Base-by-base conservation (phyloP, 2,888 invertebrate genomes). In the Malachius bipustulatus region DNA sequence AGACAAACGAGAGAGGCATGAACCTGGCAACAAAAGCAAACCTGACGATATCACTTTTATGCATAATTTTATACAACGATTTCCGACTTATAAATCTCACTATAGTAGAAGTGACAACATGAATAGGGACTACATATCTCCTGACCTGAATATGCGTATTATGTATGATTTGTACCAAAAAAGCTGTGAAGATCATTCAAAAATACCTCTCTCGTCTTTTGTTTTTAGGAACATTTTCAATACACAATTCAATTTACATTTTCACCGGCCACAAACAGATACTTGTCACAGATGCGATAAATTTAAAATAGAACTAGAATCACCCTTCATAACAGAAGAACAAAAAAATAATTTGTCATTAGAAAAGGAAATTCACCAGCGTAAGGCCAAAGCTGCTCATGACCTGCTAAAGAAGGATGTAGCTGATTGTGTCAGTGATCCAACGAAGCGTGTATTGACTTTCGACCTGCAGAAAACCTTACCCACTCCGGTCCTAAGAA, bases 191-290 rank as follows among this genome's bases (percentile, higher is more conserved):
- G 24, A 19, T 8, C 6, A 19, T 8, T 8, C 6, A 8, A 19
- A n/a, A n/a, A 6, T 8, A 19, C 24, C 6, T n/a, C 11, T 28
- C 9, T 28, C 29, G 29, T n/a, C 11, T 6, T 28, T n/a, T 9
- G 29, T 28, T 28, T 28, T 28, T 11, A 9, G 29, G 11, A 8
- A 28, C 11, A 28, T 9, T 28, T 28, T 28, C 11, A 28, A 28
- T 28, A 28, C 29, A 28, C n/a, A 28, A 28, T 28, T n/a, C 29
- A 28, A 28, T n/a, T n/a, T 28, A 4, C 11, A 9, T n/a, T 28
- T 28, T 28, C 29, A 28, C 11, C 29, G n/a, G 29, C 29, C 29
- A n/a, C 11, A 28, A n/a, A 28, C 29, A 6, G 29, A 28, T 28
- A 28, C 11, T n/a, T 28, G 29, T 28, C 29, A 28, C 8, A 28